Conservation (phyloP, 1,140 invertebrate species). For the Drosophila arizonae region DNA sequence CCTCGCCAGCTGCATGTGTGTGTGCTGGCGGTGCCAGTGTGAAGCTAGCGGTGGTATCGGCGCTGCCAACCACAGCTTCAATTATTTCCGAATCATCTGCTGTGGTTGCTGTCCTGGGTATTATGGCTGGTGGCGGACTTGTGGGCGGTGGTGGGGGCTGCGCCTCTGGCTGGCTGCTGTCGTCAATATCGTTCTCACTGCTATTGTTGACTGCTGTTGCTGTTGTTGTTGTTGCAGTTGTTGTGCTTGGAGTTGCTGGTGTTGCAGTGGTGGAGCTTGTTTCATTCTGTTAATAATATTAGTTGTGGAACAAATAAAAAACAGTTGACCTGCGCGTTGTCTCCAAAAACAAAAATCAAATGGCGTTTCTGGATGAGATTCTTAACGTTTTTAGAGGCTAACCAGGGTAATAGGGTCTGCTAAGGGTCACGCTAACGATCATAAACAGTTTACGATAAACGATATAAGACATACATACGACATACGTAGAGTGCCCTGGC, state of each 20-base stretch:
- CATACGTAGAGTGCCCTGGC: constrained; percentile 47
- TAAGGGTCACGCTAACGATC: not conserved
- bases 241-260: constrained; percentile 34
- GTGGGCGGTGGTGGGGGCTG: constrained; percentile 65
- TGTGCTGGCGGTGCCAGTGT: constrained; percentile 64
- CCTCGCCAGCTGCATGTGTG: constrained; percentile 12
- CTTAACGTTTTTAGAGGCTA: not conserved
- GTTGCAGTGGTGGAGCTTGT: constrained; percentile 57
- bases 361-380: constrained; percentile 25
- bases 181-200: not conserved
- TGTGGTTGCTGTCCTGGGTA: constrained; percentile 51
- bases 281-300: constrained; percentile 83
- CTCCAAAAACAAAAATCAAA: constrained; percentile 67
- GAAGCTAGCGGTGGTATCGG: constrained; percentile 74
- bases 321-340: constrained; percentile 51
- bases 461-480: constrained; percentile 32
- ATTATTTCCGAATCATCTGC: constrained; percentile 63
- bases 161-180: constrained; percentile 33
- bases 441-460: constrained; percentile 25
- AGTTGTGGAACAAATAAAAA: constrained; percentile 79
- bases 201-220: constrained; percentile 7
- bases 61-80: constrained; percentile 40
- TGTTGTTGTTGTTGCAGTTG: constrained; percentile 20
- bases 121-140: constrained; percentile 62
- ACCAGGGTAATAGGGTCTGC: not conserved